Evolutionary conservation across 2,797 vertebrate species (phyloP).

Genomic region (Halcyon leucocephala): DNA sequence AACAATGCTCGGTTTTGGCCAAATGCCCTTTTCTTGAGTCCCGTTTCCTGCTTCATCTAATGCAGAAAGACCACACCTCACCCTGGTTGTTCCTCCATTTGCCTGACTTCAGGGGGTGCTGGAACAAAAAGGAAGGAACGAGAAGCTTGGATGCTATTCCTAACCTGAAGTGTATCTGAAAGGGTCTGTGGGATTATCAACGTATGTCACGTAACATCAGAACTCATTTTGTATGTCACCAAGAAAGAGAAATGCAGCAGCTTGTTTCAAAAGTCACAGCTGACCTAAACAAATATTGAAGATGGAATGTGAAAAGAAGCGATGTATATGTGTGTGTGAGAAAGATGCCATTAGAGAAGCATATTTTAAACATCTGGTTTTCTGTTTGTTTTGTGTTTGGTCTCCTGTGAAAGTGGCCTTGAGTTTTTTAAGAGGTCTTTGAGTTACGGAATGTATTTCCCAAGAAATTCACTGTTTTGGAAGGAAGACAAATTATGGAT

Average conservation of each 20-base stretch:
- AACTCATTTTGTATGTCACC: background rate
- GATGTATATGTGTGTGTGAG: background rate
- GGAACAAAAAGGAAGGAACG: background rate
- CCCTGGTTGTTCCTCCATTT: background rate
- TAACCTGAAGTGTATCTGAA: background rate
- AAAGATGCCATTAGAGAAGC: background rate
- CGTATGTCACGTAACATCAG: background rate
- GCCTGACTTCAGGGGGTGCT: background rate
- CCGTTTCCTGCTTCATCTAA: background rate
- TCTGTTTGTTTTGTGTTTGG: background rate
- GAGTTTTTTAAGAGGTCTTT: background rate
- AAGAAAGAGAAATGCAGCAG: background rate
- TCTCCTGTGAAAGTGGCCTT: background rate
- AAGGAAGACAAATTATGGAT: background rate
- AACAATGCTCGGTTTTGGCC: background rate
- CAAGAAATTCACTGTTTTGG: background rate
- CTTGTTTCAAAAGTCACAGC: background rate
- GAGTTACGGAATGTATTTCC: background rate
- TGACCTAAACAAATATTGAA: background rate
- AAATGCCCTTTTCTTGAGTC: background rate
- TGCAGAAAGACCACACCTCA: background rate
- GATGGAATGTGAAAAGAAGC: background rate
- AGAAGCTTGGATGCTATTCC: background rate
- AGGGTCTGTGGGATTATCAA: background rate
- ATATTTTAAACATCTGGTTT: background rate